Conservation (phyloP, 2,888 invertebrate species). For the Meandrusa payeni region DNA sequence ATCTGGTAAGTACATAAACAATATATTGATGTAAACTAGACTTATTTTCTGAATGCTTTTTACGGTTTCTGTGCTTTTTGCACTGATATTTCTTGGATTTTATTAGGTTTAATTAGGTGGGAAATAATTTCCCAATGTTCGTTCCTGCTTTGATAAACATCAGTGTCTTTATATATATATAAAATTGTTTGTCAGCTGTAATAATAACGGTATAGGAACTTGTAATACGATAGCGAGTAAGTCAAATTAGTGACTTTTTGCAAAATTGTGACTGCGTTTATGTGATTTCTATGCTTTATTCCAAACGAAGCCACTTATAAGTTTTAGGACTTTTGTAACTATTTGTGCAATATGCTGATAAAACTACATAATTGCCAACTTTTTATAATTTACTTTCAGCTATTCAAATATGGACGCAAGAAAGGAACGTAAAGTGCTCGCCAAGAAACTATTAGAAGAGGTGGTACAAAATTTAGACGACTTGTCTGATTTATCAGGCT, state of each 20-base stretch:
- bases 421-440: slow-evolving; percentile 16
- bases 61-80: slow-evolving; percentile 19
- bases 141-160: slow-evolving; percentile 25
- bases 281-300: slow-evolving; percentile 28
- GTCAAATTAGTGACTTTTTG: no score
- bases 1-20: slow-evolving; percentile 23
- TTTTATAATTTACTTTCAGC: slow-evolving; percentile 19
- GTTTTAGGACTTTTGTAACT: slow-evolving; percentile 13
- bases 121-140: slow-evolving; percentile 24
- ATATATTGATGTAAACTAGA: slow-evolving; percentile 21
- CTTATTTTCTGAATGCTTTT: slow-evolving; percentile 24
- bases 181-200: slow-evolving; percentile 25
- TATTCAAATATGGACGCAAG: slow-evolving; percentile 17
- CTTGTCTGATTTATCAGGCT: slow-evolving; percentile 23
- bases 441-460: slow-evolving; percentile 13
- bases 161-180: slow-evolving; percentile 24
- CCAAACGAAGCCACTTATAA: slow-evolving; percentile 11
- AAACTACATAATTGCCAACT: slow-evolving; percentile 17
- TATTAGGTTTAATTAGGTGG: slow-evolving; percentile 15
- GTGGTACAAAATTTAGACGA: slow-evolving; percentile 9
- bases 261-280: slow-evolving; percentile 25
- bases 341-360: slow-evolving; percentile 15
- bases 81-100: slow-evolving; percentile 21
- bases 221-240: slow-evolving; percentile 21
- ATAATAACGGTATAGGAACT: slow-evolving; percentile 21